Percentiles rank a stretch among this genome's conserved stretches.
Conservation (phyloP, 2,888 invertebrate species). For the Tipula vernalis region DNA sequence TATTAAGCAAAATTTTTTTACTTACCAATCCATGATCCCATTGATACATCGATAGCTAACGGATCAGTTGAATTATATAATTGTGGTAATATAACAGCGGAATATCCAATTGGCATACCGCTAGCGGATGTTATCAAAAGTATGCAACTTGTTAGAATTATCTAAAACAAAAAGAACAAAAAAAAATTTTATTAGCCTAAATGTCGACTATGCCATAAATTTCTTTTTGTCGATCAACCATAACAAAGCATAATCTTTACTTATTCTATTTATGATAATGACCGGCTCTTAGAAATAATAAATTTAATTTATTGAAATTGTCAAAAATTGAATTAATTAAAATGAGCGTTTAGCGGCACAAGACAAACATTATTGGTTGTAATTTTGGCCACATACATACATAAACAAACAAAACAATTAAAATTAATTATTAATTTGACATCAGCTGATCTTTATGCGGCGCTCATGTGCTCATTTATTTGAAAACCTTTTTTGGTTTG, state of each 20-base stretch:
- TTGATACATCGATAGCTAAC: constrained; percentile 52
- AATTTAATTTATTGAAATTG: not conserved
- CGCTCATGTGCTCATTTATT: not conserved
- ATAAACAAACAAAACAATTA: not conserved
- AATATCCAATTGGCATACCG: constrained; percentile 65
- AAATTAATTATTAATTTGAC: not conserved
- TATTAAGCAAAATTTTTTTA: not conserved
- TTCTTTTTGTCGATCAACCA: too few relatives aligned
- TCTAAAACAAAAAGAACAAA: too few relatives aligned
- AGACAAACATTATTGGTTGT: not conserved
- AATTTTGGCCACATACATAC: not conserved
- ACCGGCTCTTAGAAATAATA: not conserved
- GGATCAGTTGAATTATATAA: constrained; percentile 46
- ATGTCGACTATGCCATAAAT: not conserved
- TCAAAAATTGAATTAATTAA: not conserved
- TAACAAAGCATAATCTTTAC: too few relatives aligned
- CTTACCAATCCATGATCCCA: constrained; percentile 61
- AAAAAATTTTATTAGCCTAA: not conserved
- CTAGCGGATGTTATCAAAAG: constrained; percentile 57
- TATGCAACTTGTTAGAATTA: constrained; percentile 56
- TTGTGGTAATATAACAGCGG: constrained; percentile 62
- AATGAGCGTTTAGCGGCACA: not conserved
- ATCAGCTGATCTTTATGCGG: not conserved
- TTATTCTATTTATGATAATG: not conserved
- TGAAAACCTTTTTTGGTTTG: not conserved